These are phyloP conservation scores for Gallinago media DNA, from an alignment of 2,113 vertebrate species.

Conservation along the genomic window DNA sequence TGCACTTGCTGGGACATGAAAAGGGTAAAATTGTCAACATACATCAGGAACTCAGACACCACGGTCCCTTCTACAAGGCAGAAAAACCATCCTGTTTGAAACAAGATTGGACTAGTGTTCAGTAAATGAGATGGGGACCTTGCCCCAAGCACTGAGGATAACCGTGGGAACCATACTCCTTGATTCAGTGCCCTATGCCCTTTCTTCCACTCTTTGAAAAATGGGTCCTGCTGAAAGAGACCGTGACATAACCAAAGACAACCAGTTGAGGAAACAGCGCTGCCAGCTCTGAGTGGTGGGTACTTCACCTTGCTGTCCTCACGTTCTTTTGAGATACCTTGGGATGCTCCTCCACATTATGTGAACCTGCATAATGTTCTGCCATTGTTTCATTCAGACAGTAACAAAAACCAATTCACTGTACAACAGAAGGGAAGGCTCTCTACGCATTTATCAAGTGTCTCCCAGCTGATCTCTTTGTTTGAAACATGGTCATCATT, in stretches of 20 bases:
- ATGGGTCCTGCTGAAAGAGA: neutral
- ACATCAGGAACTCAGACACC: neutral
- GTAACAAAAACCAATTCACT: neutral
- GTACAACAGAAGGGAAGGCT: neutral
- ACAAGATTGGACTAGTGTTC: neutral
- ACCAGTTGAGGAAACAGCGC: neutral
- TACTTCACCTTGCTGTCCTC: neutral
- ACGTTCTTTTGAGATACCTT: neutral
- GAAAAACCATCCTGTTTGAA: neutral
- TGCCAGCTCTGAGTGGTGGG: neutral
- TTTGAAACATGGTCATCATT: neutral
- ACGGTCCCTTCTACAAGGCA: neutral
- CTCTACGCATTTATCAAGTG: neutral
- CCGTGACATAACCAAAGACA: neutral
- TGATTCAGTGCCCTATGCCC: neutral
- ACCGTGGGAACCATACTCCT: neutral
- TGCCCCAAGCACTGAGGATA: neutral
- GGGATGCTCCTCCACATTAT: neutral
- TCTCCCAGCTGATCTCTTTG: neutral
- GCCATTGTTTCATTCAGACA: neutral
- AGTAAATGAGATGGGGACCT: neutral
- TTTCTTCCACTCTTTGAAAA: neutral
- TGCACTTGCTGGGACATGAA: neutral
- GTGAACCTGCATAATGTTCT: neutral
- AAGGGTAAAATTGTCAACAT: slow-evolving; percentile 33